Evolutionary conservation across 2,113 vertebrate species (phyloP).

Genomic region (Phrynosoma platyrhinos): DNA sequence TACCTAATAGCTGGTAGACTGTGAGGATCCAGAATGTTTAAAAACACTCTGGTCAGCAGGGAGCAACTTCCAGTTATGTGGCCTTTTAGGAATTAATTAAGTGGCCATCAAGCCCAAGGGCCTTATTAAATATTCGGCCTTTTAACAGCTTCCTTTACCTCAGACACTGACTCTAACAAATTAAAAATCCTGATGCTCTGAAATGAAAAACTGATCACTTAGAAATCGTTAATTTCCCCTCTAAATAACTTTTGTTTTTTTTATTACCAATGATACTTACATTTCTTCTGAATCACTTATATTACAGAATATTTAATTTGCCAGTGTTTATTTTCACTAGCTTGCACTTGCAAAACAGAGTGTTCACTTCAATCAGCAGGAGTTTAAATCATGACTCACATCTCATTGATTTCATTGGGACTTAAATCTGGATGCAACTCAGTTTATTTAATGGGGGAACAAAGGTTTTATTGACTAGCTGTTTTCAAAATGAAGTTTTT

Average conservation of each 20-base stretch:
- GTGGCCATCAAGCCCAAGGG: slow-evolving; percentile 20
- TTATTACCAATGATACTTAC: slow-evolving; percentile 12
- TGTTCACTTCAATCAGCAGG: neutral
- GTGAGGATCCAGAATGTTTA: slow-evolving; percentile 1
- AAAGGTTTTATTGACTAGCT: neutral
- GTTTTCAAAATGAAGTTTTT: neutral
- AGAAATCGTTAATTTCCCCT: neutral
- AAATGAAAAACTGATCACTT: slow-evolving; percentile 20
- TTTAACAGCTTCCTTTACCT: slow-evolving; percentile 1
- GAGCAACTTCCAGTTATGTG: slow-evolving; percentile 26
- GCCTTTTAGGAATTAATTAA: slow-evolving; percentile 47
- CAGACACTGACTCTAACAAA: neutral
- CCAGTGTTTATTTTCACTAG: slow-evolving; percentile 12
- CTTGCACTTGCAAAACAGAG: neutral
- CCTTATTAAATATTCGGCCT: neutral
- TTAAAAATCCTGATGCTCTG: neutral
- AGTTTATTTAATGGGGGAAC: slow-evolving; percentile 19
- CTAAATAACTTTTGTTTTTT: slow-evolving; percentile 28
- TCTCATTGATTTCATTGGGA: neutral
- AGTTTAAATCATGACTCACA: neutral
- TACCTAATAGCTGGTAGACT: neutral
- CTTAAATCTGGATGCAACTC: neutral
- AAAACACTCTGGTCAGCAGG: neutral
- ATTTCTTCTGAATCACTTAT: slow-evolving; percentile 30
- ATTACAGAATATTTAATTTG: neutral